Conservation (phyloP, 1,140 invertebrate species). For the Ceratoteleas bidentatus region DNA sequence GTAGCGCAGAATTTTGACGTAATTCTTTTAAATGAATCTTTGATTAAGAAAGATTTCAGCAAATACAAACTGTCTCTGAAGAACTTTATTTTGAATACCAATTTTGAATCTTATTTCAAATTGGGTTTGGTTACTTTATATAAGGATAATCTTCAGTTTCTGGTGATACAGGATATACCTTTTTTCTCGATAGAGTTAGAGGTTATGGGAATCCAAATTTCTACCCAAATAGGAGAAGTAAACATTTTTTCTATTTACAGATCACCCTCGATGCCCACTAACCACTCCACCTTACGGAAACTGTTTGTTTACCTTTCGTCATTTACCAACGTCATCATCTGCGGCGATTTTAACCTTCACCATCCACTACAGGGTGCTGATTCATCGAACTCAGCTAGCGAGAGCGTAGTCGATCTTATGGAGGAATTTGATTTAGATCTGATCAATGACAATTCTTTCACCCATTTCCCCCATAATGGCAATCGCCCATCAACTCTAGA, state of each 20-base stretch:
- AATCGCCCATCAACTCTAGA: slow-evolving; percentile 16
- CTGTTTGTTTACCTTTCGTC: slow-evolving; percentile 4
- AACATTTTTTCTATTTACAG: slow-evolving; percentile 8
- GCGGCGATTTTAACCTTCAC: slow-evolving; percentile 24
- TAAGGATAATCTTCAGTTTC: background rate
- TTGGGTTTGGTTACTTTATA: background rate
- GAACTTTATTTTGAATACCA: background rate
- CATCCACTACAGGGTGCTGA: background rate
- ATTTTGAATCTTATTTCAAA: background rate
- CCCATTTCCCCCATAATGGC: slow-evolving; percentile 13
- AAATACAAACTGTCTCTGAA: too few relatives aligned
- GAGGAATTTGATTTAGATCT: background rate
- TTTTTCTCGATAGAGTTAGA: background rate
- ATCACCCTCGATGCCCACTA: background rate
- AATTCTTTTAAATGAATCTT: background rate
- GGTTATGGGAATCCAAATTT: background rate
- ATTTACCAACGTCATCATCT: slow-evolving; percentile 2
- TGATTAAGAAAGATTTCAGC: slow-evolving; percentile 2
- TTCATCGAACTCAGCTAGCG: background rate
- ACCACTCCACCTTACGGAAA: too few relatives aligned
- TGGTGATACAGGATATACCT: background rate
- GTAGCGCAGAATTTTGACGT: too few relatives aligned
- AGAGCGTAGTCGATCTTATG: background rate
- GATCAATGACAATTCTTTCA: background rate
- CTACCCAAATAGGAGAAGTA: background rate